These are phyloP conservation scores for Ia io DNA, from an alignment of 2,113 vertebrate genomes.

Conservation along the genomic window DNA sequence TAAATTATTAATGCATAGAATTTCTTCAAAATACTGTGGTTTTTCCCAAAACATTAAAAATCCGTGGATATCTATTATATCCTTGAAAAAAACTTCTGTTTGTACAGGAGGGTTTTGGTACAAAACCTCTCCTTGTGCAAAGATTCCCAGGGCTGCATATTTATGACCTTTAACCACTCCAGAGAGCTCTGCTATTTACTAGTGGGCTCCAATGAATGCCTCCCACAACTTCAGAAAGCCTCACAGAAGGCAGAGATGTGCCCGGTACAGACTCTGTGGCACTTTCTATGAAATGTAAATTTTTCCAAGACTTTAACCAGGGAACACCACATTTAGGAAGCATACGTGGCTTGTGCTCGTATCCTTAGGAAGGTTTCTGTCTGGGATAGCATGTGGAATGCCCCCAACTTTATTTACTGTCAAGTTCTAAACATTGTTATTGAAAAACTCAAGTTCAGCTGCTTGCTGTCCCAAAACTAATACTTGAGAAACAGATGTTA, in stretches of 20 bases:
- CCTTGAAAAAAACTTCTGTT: neutral
- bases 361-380: neutral
- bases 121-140: neutral
- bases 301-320: neutral
- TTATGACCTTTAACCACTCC: neutral
- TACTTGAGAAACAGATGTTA: neutral
- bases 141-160: neutral
- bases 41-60: conserved; percentile 31
- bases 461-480: neutral
- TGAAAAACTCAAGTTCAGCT: neutral
- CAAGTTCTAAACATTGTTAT: neutral
- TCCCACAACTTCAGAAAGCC: neutral
- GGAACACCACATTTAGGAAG: neutral
- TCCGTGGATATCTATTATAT: neutral
- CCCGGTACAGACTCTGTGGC: neutral
- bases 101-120: neutral
- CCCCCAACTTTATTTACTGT: neutral
- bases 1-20: neutral
- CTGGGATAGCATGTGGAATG: neutral
- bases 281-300: conserved; percentile 6
- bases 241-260: neutral
- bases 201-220: neutral
- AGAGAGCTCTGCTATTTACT: neutral
- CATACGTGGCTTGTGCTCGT: neutral
- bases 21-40: neutral